Base-by-base conservation (phyloP, 2,113 vertebrate genomes). In the Pyrgilauda ruficollis region DNA sequence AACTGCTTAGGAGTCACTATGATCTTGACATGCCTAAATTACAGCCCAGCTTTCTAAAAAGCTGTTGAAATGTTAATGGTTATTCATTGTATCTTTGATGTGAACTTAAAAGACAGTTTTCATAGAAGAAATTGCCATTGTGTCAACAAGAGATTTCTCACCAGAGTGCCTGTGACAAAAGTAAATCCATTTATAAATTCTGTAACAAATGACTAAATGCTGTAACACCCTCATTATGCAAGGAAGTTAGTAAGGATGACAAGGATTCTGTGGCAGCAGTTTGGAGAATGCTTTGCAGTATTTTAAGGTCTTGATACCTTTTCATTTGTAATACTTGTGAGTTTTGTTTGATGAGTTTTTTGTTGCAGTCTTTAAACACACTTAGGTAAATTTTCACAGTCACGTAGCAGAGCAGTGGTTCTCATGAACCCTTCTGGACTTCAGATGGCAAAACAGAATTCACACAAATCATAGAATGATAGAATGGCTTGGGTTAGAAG, bases 41-140 rank as follows among this genome's bases (percentile, higher is more conserved):
- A 37, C 39, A 70, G 31, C 13, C 4, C 28, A 75, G 46, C 33
- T 70, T 86, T 79, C 33, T 76, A 41, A 82, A 81, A 73, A 56
- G 67, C 26, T 91, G 79, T 70, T 92, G 84, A 89, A 94, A 81
- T 94, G 11, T 68, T 94, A 74, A 85, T 82, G 30, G 31, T 46
- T 81, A 5, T 69, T 67, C 16, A 88, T 2, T 35, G 30, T 66
- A 56, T 81, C 59, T 75, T 83, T 91, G 63, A 87, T 80, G 39
- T 90, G 82, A 79, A 69, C 50, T 76, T 95, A 66, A 58, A 95
- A 84, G 47, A 33, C 61, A 37, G 13, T 74, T 88, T 91, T 78
- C 50, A 19, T 59, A 67, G 64, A 84, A 84, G 30, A 90, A 89
- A 61, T 75, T 94, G 46, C 41, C 56, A 35, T 84, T 84, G 35